A percentile compares a stretch with the other conserved stretches of the same genome.
phyloP scores from a whole-genome alignment of 2,797 vertebrate species.

The Acridotheres tristis region DNA sequence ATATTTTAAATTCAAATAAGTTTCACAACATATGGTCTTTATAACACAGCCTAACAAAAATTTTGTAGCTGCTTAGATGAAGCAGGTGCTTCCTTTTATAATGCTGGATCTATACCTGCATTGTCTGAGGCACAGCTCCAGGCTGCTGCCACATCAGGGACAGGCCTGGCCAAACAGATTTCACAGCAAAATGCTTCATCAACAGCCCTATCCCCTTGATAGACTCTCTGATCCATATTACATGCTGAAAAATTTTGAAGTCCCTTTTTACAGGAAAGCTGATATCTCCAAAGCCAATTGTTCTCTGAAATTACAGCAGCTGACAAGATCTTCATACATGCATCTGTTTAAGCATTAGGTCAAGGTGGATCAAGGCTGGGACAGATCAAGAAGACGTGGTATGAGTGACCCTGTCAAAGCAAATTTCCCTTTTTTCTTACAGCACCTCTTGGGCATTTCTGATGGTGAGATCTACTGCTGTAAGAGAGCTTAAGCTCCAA shows the following conservation, averaged over 20 bases:
- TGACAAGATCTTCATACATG: rapidly evolving
- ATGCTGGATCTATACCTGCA: not conserved
- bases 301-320: not conserved
- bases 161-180: not conserved
- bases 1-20: conserved; percentile 35
- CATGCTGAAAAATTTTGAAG: rapidly evolving
- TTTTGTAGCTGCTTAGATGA: not conserved
- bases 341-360: not conserved
- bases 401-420: not conserved
- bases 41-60: not conserved
- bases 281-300: not conserved
- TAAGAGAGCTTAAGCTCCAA: not conserved
- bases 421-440: not conserved
- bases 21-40: not conserved
- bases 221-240: not conserved
- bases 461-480: not conserved
- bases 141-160: not conserved
- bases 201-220: not conserved
- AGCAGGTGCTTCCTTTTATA: not conserved
- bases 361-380: not conserved
- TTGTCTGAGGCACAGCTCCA: not conserved
- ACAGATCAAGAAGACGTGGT: not conserved
- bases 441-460: not conserved
- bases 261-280: not conserved
- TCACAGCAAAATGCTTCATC: not conserved